Base-by-base conservation (phyloP, 2,888 invertebrate species). In the Perizoma affinitatum region DNA sequence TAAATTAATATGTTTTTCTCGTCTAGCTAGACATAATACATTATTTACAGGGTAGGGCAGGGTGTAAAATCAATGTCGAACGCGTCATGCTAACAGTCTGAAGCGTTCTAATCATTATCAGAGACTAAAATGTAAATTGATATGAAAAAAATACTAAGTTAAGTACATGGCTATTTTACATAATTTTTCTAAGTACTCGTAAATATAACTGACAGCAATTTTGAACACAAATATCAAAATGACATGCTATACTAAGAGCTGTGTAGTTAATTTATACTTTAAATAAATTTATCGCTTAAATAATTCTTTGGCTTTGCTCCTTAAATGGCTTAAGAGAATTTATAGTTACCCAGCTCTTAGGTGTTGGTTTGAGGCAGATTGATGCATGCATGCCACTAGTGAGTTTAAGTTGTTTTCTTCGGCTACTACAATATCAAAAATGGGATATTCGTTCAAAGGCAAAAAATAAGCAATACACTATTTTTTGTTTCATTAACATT, bases 381-480 rank as follows among this genome's bases (percentile, higher is more conserved):
- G 73, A 69, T 74, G 74, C 81, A 74, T 78, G 83, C 85, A 84
- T 79, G 77, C 76, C 75, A 68, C 74, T 76, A 78, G 65, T 74
- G 72, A 69, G 63, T 70, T 68, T 71, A 66, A 58, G 8, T 61
- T 10, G 7, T n/a, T 54, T 42, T 50, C 43, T 47, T 47, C 50
- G 11, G 49, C 43, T 56, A 42, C 54, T 58, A 54, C 51, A 55
- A 54, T 42, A 57, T 44, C 50, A 51, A 58, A 40, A 54, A 58
- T 46, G 34, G 35, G 41, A 57, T 76, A 75, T 82, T 74, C 80
- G 75, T 82, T 78, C 70, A 78, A 49, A 57, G 74, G 73, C 75
- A 76, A 76, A 83, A 82, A 67, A 76, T 84, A 80, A 85, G 86
- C 82, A 75, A 69, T 74, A 72, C 53, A 73, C 76, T 79, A 80